Conservation (phyloP, 2,797 vertebrate genomes). For the Ptychobarbus kaznakovi region DNA sequence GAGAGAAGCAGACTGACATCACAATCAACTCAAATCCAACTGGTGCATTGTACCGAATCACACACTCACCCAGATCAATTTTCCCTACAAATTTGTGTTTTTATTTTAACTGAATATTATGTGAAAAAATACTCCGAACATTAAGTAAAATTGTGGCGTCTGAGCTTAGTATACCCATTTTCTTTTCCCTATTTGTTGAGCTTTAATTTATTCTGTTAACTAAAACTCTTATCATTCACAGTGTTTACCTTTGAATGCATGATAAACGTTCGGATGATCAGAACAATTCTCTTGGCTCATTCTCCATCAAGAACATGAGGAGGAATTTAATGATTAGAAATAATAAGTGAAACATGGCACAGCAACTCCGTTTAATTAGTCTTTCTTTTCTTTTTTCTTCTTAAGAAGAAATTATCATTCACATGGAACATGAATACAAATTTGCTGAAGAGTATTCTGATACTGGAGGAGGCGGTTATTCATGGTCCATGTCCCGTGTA, state of each 20-base stretch:
- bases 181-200: neutral
- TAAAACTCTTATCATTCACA: slow-evolving; percentile 37
- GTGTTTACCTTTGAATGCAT: slow-evolving; percentile 38
- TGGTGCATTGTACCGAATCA: slow-evolving; percentile 26
- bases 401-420: slow-evolving; percentile 55
- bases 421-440: slow-evolving; percentile 58
- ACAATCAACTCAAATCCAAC: slow-evolving; percentile 35
- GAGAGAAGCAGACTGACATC: slow-evolving; percentile 45
- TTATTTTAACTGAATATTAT: neutral
- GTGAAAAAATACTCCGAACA: neutral
- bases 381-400: slow-evolving; percentile 53
- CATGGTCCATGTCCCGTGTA: slow-evolving; percentile 43
- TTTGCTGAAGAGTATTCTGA: slow-evolving; percentile 43
- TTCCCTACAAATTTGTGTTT: neutral
- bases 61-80: neutral
- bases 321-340: slow-evolving; percentile 60
- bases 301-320: slow-evolving; percentile 49
- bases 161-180: neutral
- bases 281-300: slow-evolving; percentile 59
- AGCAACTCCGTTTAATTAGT: slow-evolving; percentile 59
- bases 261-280: slow-evolving; percentile 53
- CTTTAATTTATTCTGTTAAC: neutral
- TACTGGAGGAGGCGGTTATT: slow-evolving; percentile 55
- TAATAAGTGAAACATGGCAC: slow-evolving; percentile 63
- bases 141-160: neutral